A percentile compares a stretch with the other conserved stretches of the same genome.
Evolutionary conservation across 2,113 vertebrate species (phyloP).

Genomic region (Casuarius casuarius): DNA sequence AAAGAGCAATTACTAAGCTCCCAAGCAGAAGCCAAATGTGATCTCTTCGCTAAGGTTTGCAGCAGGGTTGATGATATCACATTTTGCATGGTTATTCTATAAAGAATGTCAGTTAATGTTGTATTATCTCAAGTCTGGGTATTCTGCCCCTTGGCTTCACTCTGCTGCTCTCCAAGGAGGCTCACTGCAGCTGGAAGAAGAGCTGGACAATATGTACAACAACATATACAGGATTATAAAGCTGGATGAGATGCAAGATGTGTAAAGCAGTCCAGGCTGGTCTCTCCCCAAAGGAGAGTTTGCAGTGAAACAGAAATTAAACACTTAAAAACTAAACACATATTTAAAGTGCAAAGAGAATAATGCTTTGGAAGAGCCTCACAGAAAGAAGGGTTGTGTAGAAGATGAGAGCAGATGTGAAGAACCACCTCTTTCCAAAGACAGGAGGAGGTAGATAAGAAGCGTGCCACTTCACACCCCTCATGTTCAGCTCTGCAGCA

Average conservation of each 20-base stretch:
- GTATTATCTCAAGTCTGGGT: conserved; percentile 3
- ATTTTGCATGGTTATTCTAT: conserved; percentile 36
- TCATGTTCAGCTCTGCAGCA: not conserved
- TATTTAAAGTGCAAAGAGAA: not conserved
- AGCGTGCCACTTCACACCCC: not conserved
- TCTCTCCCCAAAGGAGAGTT: not conserved
- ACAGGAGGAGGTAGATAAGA: not conserved
- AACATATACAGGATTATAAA: not conserved
- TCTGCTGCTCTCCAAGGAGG: not conserved
- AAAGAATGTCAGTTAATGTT: conserved; percentile 32
- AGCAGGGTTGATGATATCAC: not conserved
- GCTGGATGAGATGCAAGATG: not conserved
- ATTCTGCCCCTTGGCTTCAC: not conserved
- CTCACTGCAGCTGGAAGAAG: not conserved
- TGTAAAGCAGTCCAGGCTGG: not conserved
- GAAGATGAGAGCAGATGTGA: not conserved
- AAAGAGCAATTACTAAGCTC: conserved; percentile 50
- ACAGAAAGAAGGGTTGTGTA: not conserved
- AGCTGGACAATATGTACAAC: not conserved
- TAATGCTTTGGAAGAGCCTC: not conserved
- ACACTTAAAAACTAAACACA: not conserved
- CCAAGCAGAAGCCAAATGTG: not conserved
- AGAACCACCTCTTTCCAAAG: not conserved
- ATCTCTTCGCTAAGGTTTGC: not conserved
- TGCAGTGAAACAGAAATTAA: not conserved